Evolutionary conservation across 1,140 invertebrate genomes (phyloP), one percentile per base, ranked within the genome.

Genomic region (Teleogryllus occipitalis): DNA sequence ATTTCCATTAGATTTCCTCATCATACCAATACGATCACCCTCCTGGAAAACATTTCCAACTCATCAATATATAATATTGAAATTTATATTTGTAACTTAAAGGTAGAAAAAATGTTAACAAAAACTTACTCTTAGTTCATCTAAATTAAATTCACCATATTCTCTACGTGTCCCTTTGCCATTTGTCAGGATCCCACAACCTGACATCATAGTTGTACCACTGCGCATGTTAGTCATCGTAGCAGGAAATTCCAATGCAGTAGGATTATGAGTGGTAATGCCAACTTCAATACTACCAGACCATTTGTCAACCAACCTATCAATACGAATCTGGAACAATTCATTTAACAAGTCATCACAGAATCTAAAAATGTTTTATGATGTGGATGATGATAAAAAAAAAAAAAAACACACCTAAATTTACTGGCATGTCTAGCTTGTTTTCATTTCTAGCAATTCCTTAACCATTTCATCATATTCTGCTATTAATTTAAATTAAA

Each of bases 181-280:
- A 87, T 98, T 98, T 8, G 96, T 94, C 7, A 98, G 87, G 82
- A 98, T 97, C 72, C 96, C 96, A 88, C 95, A 96, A 0, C 97
- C 96, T 65, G 96, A 97, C 96, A 98, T 98, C 95, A 98, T 98
- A 7, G 96, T 96, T 6, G 96, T 98, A 3, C 97, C 96, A 18
- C 94, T 94, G 80, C 96, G 90, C 93, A 98, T 95, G 86, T 98
- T 98, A 3, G 97, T 99, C 96, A 99, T 98, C 15, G 97, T 99
- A 3, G 96, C 95, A 46, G 97, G 97, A 87, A 98, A 98, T 75
- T 97, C 93, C 79, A 99, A 88, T 0, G 91, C 91, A 7, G 91
- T 91, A 27, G 97, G 96, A 87, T 96, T 96, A 84, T 98, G 97
- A 54, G 95, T 96, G 0, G 96, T 98, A 12, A 98, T 94, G 18